Base-by-base conservation (phyloP, 2,113 vertebrate species). In the Chitala chitala region DNA sequence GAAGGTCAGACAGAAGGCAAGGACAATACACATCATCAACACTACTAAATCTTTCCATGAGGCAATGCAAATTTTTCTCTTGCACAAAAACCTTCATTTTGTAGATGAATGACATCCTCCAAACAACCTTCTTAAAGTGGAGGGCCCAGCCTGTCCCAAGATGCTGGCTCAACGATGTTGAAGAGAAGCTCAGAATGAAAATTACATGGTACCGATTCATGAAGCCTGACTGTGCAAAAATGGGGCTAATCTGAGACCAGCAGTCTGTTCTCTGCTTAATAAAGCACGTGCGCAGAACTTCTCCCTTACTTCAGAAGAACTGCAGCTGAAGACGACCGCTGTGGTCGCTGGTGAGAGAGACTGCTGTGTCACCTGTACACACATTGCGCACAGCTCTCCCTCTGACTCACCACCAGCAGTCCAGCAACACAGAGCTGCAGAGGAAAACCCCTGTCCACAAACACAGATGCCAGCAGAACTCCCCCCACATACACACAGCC, bases 251-350 rank as follows among this genome's bases (percentile, higher is more conserved):
- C 58, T 31, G 58, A 31, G 58, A 61, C 58, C 58, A 12, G 26
- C 12, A 20, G 7, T 20, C 13, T 22, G 81, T 83, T 84, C 75
- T 82, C 78, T 17, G 74, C 59, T 61, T n/a, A 72, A 70, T 73
- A 59, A 53, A 81, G 73, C 72, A 40, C 48, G 31, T 64, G 46
- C 64, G 76, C 71, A 72, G 70, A 77, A 66, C 3, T 22, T 77
- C 78, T 9, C 76, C 83, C 79, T 87, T 73, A 44, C 85, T 86
- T 83, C 76, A 80, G 80, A 76, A 73, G 63, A 76, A 83, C 81
- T 82, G 83, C 65, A 80, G 80, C 66, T 5, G 33, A 36, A 20
- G 29, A 38, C 33, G 20, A 64, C 31, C 15, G 13, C 12, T 38
- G 20, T 40, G 36, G 58, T 61, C 58, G 1, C 26, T 61, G 58